Percentiles rank a stretch among this genome's conserved stretches.
Conservation (phyloP, 2,797 vertebrate species). For the Mormyrops attenuatus region DNA sequence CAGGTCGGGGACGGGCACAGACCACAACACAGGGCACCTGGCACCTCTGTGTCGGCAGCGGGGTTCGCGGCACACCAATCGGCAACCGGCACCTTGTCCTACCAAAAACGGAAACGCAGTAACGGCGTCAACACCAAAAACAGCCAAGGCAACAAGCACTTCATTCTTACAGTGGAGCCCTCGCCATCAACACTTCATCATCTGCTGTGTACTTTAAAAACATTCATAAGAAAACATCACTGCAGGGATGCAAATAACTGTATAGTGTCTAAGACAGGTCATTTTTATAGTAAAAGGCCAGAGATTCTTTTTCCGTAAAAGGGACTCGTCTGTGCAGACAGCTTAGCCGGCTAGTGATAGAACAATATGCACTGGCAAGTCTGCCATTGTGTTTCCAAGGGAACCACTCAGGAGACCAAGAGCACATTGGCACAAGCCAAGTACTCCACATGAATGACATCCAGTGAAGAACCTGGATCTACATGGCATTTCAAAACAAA, state of each 20-base stretch:
- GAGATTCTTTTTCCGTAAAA: background rate
- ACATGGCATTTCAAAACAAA: conserved; percentile 1
- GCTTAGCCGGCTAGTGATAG: background rate
- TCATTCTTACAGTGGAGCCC: background rate
- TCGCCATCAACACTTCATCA: background rate
- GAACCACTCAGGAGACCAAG: conserved; percentile 9
- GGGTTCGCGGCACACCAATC: background rate
- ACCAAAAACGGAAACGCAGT: background rate
- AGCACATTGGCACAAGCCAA: background rate
- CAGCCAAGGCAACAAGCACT: background rate
- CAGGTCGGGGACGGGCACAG: background rate
- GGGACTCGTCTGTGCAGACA: background rate
- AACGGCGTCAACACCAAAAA: background rate
- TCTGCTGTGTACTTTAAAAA: background rate
- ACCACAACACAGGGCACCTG: background rate
- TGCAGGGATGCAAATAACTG: background rate
- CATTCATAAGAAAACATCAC: background rate
- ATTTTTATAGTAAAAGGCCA: background rate
- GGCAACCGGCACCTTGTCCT: background rate
- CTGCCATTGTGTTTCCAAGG: conserved; percentile 13
- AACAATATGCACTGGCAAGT: conserved; percentile 4
- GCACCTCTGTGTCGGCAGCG: background rate
- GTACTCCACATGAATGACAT: background rate
- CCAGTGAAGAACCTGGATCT: background rate
- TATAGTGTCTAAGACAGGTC: background rate